Percentiles rank a stretch among this genome's conserved stretches.
Conservation (phyloP, 2,888 invertebrate genomes). For the Dicyrtoma fusca region DNA sequence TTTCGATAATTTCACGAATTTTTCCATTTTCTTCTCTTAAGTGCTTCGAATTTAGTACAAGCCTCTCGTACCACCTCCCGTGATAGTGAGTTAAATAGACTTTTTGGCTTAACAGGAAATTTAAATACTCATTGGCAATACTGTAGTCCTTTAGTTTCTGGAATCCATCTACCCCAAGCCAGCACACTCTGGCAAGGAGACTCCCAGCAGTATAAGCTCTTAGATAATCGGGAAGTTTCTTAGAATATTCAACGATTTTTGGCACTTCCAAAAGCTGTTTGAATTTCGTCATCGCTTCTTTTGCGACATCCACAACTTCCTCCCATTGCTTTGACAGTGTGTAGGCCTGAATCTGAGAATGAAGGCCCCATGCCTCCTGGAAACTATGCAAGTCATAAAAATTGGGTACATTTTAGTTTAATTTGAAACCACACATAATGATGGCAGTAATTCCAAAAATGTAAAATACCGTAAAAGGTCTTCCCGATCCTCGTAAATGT, state of each 20-base stretch:
- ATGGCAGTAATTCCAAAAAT: background rate
- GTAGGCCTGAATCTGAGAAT: slow-evolving; percentile 39
- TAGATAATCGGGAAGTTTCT: slow-evolving; percentile 64
- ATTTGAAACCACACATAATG: background rate
- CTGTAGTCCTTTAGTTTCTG: slow-evolving; percentile 61
- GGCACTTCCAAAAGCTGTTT: slow-evolving; percentile 24
- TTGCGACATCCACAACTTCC: slow-evolving; percentile 39
- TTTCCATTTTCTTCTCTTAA: slow-evolving; percentile 60
- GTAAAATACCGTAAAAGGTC: slow-evolving; percentile 59
- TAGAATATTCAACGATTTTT: slow-evolving; percentile 48
- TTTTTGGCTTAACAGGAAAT: slow-evolving; percentile 63
- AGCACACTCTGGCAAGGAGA: slow-evolving; percentile 60
- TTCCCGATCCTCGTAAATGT: slow-evolving; percentile 60
- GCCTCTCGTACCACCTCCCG: slow-evolving; percentile 67
- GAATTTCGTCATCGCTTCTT: slow-evolving; percentile 33
- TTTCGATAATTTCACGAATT: slow-evolving; percentile 48
- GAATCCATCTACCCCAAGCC: slow-evolving; percentile 61
- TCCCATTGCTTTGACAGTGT: slow-evolving; percentile 48
- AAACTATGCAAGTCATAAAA: slow-evolving; percentile 39
- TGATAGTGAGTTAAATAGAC: slow-evolving; percentile 62
- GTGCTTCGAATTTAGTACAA: slow-evolving; percentile 68
- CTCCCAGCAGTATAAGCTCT: slow-evolving; percentile 66
- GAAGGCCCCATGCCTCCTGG: slow-evolving; percentile 47
- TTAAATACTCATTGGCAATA: slow-evolving; percentile 64
- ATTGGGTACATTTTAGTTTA: background rate